Percentiles rank a stretch among this genome's conserved stretches.
Conservation (phyloP, 2,888 invertebrate species). For the Pilophorus perplexus region DNA sequence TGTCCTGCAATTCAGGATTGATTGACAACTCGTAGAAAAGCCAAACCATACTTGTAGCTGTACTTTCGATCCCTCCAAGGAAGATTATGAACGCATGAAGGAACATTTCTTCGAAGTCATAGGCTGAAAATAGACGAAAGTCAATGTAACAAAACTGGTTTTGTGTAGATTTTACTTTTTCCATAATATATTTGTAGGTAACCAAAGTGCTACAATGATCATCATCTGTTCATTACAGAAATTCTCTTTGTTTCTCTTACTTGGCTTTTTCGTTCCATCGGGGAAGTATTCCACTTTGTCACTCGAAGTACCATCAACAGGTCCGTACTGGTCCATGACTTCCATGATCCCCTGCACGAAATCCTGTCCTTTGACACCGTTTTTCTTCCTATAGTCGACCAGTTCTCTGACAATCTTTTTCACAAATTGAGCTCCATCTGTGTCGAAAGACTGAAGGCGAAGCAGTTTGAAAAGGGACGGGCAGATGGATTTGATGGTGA, state of each 20-base stretch:
- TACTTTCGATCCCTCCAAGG: slow-evolving; percentile 4
- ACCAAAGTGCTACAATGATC: background rate
- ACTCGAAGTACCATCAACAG: background rate
- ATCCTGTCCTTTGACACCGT: background rate
- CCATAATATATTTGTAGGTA: too few relatives aligned
- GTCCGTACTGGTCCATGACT: background rate
- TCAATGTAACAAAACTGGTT: too few relatives aligned
- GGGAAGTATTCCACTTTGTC: slow-evolving; percentile 1
- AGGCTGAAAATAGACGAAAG: background rate
- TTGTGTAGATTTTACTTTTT: too few relatives aligned
- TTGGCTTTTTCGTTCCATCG: slow-evolving; percentile 8
- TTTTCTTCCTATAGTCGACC: slow-evolving; percentile 11
- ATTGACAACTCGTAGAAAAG: slow-evolving; percentile 7
- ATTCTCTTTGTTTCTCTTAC: background rate
- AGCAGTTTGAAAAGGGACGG: background rate
- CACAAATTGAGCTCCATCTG: background rate
- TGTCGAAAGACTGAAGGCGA: background rate
- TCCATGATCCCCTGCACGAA: slow-evolving; percentile 21
- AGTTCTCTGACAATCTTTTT: slow-evolving; percentile 6
- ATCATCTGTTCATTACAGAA: background rate
- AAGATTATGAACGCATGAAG: background rate
- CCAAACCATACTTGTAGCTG: background rate
- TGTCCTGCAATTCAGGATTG: slow-evolving; percentile 13
- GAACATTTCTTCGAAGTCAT: too few relatives aligned
- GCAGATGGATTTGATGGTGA: background rate